phyloP scores from a whole-genome alignment of 92 coral and sea anemone genomes.

The Heliopora coerulea region DNA sequence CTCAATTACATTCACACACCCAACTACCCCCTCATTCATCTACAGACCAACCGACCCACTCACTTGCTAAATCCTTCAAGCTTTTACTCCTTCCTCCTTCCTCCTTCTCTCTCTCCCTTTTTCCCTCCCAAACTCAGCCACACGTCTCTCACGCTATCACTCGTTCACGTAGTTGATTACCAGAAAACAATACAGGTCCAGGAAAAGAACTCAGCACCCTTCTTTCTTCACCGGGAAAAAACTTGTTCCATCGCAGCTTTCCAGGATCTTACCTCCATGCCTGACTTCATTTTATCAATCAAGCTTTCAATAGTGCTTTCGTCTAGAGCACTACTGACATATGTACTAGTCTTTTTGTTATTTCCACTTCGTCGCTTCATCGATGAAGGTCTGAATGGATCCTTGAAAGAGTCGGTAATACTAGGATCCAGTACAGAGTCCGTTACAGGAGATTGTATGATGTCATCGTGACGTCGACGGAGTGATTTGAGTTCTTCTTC shows the following conservation, averaged over 20 bases:
- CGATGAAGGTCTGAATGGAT: not conserved
- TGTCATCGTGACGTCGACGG: slow-evolving; percentile 61
- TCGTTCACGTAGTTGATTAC: no score
- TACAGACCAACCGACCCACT: no score
- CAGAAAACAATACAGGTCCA: no score
- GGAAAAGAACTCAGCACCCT: no score
- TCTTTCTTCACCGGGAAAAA: not conserved
- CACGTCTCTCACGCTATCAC: not conserved
- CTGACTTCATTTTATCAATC: slow-evolving; percentile 89
- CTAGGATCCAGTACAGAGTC: slow-evolving; percentile 22
- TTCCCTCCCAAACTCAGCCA: not conserved
- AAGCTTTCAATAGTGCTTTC: slow-evolving; percentile 85
- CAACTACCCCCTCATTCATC: no score
- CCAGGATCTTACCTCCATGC: slow-evolving; percentile 74
- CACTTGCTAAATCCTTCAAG: not conserved
- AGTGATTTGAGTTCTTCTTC: slow-evolving; percentile 71
- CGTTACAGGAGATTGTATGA: slow-evolving; percentile 53
- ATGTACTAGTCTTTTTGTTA: slow-evolving; percentile 11
- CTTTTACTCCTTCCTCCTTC: no score
- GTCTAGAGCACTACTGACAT: slow-evolving; percentile 43
- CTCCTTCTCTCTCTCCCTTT: not conserved
- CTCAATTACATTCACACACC: no score
- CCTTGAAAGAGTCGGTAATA: not conserved
- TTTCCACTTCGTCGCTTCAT: slow-evolving; percentile 3
- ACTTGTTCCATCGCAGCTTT: no score